A percentile compares a stretch with the other conserved stretches of the same genome.
These are phyloP conservation scores for Chamaea fasciata DNA, from an alignment of 2,113 vertebrate species.

Conservation along the genomic window DNA sequence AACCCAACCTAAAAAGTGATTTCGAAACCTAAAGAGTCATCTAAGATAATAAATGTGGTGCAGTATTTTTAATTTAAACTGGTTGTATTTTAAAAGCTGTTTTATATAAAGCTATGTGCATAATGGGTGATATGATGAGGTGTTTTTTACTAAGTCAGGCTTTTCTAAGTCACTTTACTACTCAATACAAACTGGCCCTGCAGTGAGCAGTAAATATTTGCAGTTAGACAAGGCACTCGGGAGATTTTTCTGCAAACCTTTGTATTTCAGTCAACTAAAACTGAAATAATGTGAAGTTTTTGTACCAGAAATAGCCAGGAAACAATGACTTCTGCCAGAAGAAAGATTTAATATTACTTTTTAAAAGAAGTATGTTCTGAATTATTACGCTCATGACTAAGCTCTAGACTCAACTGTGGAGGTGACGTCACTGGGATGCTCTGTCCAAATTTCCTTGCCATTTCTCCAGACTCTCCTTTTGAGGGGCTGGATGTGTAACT, in stretches of 20 bases:
- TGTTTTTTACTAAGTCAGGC: neutral
- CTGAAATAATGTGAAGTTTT: neutral
- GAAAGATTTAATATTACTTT: conserved; percentile 9
- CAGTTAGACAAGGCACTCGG: neutral
- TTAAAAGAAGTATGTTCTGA: neutral
- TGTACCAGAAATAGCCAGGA: neutral
- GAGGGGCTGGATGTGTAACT: neutral
- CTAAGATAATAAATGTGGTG: neutral
- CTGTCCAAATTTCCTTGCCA: neutral
- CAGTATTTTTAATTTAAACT: neutral
- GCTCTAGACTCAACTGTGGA: neutral
- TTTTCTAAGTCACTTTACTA: neutral
- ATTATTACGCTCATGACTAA: conserved; percentile 19
- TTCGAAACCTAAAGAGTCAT: neutral
- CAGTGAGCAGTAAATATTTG: neutral
- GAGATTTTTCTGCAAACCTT: neutral
- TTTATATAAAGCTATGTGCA: neutral
- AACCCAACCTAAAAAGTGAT: neutral
- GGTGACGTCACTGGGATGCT: conserved; percentile 15
- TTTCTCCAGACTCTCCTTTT: neutral
- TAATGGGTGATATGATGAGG: neutral
- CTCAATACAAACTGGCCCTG: neutral
- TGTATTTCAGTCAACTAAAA: conserved; percentile 10
- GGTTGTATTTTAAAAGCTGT: neutral
- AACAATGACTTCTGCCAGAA: neutral